Conservation (phyloP, 2,797 vertebrate species). For the Hipposideros larvatus region DNA sequence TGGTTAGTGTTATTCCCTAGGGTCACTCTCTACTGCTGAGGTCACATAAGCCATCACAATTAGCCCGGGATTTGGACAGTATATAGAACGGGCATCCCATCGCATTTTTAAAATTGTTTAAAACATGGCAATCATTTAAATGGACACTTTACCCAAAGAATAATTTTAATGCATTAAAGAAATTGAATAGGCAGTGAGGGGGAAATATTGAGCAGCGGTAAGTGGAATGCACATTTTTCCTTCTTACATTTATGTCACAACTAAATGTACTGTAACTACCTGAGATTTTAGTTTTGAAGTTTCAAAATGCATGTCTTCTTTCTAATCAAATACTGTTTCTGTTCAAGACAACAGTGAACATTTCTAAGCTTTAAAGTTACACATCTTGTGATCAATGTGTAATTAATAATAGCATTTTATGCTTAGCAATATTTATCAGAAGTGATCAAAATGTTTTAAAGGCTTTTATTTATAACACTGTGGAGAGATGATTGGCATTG, state of each 20-base stretch:
- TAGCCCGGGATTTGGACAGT: background rate
- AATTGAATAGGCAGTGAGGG: background rate
- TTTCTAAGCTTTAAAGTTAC: conserved; percentile 51
- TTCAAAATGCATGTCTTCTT: conserved; percentile 45
- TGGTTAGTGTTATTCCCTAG: background rate
- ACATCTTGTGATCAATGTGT: conserved; percentile 27
- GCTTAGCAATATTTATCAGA: conserved; percentile 46
- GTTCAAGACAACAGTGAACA: background rate
- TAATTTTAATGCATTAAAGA: conserved; percentile 72
- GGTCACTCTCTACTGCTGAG: background rate
- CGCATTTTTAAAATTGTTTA: conserved; percentile 74
- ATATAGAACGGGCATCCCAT: conserved; percentile 25
- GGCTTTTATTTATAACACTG: conserved; percentile 36
- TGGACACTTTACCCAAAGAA: conserved; percentile 55
- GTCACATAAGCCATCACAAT: conserved; percentile 52
- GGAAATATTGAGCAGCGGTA: conserved; percentile 23
- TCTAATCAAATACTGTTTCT: conserved; percentile 46
- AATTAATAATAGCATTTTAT: conserved; percentile 66
- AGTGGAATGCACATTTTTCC: conserved; percentile 40
- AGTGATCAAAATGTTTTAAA: conserved; percentile 47
- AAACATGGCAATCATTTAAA: conserved; percentile 78
- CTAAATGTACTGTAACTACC: conserved; percentile 50
- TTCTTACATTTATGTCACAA: conserved; percentile 53
- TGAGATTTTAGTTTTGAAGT: conserved; percentile 61
- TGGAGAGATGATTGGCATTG: background rate